These are phyloP conservation scores for Ceyx margarethae DNA, from an alignment of 2,113 vertebrate species.

Conservation along the genomic window DNA sequence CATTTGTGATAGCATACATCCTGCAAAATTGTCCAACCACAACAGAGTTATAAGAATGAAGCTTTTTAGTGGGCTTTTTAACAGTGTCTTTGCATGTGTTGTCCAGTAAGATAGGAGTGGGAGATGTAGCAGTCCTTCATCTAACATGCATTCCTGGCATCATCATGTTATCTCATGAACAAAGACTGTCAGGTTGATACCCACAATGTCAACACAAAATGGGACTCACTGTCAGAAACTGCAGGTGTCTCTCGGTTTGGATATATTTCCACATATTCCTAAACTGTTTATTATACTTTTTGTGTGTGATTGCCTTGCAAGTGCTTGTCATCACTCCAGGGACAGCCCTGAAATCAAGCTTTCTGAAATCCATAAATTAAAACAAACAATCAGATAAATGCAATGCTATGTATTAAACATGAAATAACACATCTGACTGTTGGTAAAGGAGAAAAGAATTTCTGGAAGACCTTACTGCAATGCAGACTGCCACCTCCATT, in stretches of 20 bases:
- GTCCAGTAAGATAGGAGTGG: background rate
- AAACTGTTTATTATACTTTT: background rate
- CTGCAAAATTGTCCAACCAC: background rate
- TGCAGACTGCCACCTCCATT: slow-evolving; percentile 39
- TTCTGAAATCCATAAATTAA: slow-evolving; percentile 6
- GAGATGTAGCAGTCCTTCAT: background rate
- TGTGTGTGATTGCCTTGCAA: background rate
- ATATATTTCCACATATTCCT: slow-evolving; percentile 3
- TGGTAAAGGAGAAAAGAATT: background rate
- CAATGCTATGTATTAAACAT: background rate
- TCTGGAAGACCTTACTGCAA: slow-evolving; percentile 11
- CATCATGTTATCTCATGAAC: background rate
- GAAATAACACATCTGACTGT: background rate
- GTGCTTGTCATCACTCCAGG: background rate
- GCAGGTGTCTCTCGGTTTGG: background rate
- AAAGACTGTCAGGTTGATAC: background rate
- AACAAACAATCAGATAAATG: slow-evolving; percentile 25
- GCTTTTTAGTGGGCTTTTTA: background rate
- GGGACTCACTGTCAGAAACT: background rate
- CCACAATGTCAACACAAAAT: background rate
- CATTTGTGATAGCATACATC: background rate
- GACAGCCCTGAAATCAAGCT: background rate
- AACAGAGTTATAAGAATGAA: background rate
- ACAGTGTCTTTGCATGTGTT: background rate
- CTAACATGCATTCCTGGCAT: background rate